Percentiles rank a stretch among this genome's conserved stretches.
Conservation (phyloP, 2,113 vertebrate species). For the Lipotes vexillifer region DNA sequence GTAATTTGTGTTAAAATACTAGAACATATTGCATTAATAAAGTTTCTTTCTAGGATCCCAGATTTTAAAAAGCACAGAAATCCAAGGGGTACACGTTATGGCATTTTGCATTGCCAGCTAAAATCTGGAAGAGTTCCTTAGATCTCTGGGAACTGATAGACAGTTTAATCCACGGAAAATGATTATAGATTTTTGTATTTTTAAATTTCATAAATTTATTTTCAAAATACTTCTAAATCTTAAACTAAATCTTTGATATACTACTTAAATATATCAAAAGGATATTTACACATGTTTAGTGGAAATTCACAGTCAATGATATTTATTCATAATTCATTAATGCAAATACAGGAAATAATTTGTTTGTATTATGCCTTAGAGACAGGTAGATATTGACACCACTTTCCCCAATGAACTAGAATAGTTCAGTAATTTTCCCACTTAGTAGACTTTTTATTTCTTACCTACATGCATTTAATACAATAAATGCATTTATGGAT, state of each 20-base stretch:
- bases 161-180: background rate
- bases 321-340: slow-evolving; percentile 38
- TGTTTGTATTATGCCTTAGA: slow-evolving; percentile 26
- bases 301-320: background rate
- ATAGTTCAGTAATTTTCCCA: slow-evolving; percentile 52
- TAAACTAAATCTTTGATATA: background rate
- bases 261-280: background rate
- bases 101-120: background rate
- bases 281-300: background rate
- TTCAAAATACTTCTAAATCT: slow-evolving; percentile 42
- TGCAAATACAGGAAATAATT: slow-evolving; percentile 6
- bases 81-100: background rate
- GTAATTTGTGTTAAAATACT: background rate
- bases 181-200: background rate
- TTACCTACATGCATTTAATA: slow-evolving; percentile 51
- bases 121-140: slow-evolving; percentile 23
- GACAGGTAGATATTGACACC: slow-evolving; percentile 16
- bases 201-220: slow-evolving; percentile 42
- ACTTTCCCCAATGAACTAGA: slow-evolving; percentile 13
- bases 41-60: background rate
- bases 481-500: slow-evolving; percentile 71
- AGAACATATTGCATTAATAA: background rate
- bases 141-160: background rate
- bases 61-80: background rate
- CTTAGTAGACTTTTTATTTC: slow-evolving; percentile 55